These are phyloP conservation scores for Cylloceria caligata DNA, from an alignment of 2,888 invertebrate genomes.

Conservation along the genomic window DNA sequence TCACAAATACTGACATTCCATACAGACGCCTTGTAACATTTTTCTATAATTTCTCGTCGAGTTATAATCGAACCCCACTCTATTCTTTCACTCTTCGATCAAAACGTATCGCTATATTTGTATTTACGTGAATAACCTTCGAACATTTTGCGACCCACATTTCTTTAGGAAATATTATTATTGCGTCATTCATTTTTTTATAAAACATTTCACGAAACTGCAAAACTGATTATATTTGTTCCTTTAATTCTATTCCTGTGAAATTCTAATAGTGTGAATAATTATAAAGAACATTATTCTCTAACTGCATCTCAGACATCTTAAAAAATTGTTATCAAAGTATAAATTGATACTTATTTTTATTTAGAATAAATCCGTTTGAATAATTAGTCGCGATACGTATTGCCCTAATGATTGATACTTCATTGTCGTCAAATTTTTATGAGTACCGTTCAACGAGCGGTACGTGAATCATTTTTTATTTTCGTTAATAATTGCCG, in stretches of 20 bases:
- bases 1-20: not conserved
- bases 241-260: too few relatives aligned
- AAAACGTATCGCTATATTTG: not conserved
- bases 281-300: too few relatives aligned
- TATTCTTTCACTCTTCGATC: not conserved
- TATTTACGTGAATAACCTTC: not conserved
- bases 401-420: not conserved
- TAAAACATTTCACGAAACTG: not conserved
- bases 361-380: not conserved
- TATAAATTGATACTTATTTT: not conserved
- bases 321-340: not conserved
- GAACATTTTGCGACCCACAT: not conserved
- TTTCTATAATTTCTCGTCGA: not conserved
- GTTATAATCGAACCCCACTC: not conserved
- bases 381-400: not conserved
- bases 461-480: not conserved
- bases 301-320: not conserved
- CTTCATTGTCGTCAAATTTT: constrained; percentile 2
- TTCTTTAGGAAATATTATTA: not conserved
- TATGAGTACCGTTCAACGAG: not conserved
- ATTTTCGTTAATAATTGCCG: constrained; percentile 32
- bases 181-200: not conserved
- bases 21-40: not conserved
- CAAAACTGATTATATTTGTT: not conserved
- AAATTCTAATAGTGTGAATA: too few relatives aligned